A percentile compares a stretch with the other conserved stretches of the same genome.
Evolutionary conservation across 1,140 invertebrate species (phyloP).

Genomic region (Rhynchophorus ferrugineus): DNA sequence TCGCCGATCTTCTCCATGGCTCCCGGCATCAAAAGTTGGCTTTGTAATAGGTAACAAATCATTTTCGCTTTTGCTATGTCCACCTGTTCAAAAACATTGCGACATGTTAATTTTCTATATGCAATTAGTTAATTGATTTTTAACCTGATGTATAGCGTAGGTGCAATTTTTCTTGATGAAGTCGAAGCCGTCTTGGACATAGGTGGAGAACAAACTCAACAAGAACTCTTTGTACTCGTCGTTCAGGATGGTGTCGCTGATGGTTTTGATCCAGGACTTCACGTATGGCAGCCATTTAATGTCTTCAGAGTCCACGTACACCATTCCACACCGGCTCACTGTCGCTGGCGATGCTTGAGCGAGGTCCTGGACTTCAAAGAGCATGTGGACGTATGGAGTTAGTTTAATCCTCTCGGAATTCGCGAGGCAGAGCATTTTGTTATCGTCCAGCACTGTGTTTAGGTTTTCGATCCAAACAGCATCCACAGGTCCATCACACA

Average conservation of each 20-base stretch:
- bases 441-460: constrained; percentile 89
- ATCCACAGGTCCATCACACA: constrained; percentile 88
- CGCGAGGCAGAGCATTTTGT: constrained; percentile 83
- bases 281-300: constrained; percentile 74
- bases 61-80: constrained; percentile 71
- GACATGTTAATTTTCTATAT: not conserved
- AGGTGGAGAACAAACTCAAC: constrained; percentile 51
- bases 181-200: constrained; percentile 55
- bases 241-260: constrained; percentile 47
- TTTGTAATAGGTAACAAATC: constrained; percentile 64
- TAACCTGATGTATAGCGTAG: constrained; percentile 50
- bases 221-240: constrained; percentile 50
- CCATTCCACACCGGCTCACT: constrained; percentile 78
- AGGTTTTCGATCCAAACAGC: constrained; percentile 94
- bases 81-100: constrained; percentile 48
- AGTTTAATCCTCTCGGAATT: constrained; percentile 88
- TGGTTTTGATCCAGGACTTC: constrained; percentile 66
- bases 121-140: not conserved
- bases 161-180: constrained; percentile 59
- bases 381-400: constrained; percentile 70
- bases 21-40: constrained; percentile 47
- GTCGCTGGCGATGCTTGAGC: constrained; percentile 83
- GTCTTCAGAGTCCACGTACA: constrained; percentile 78
- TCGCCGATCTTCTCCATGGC: constrained; percentile 46
- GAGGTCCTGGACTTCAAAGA: constrained; percentile 85